Conservation (phyloP, 2,113 vertebrate genomes). For the Passer domesticus region DNA sequence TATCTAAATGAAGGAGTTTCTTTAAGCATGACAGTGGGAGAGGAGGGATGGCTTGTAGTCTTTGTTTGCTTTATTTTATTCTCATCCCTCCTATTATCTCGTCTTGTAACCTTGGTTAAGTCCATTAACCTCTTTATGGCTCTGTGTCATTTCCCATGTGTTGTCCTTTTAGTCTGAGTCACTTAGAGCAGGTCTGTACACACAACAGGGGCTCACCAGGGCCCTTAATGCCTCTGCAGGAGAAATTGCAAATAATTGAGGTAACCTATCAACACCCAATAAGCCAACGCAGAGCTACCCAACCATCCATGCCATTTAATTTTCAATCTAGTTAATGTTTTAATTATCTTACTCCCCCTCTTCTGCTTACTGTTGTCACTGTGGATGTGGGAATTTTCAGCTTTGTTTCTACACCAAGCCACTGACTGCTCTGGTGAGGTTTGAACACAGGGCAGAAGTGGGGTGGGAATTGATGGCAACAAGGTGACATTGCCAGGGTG, state of each 20-base stretch:
- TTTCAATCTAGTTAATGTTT: conserved; percentile 49
- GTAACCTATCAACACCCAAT: conserved; percentile 45
- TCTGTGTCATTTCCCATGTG: conserved; percentile 26
- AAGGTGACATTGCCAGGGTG: neutral
- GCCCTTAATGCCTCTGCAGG: neutral
- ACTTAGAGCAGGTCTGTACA: neutral
- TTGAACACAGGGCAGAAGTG: neutral
- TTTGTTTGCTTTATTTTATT: conserved; percentile 14
- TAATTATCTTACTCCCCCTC: conserved; percentile 50
- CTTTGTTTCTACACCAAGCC: neutral
- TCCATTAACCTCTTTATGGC: conserved; percentile 50
- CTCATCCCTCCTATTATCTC: conserved; percentile 1
- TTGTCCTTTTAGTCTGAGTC: conserved; percentile 18
- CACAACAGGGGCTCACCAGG: neutral
- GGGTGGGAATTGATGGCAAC: neutral
- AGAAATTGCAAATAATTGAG: conserved; percentile 17
- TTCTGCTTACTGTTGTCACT: neutral
- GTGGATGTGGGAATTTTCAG: neutral
- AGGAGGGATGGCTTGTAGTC: neutral
- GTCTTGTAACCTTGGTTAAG: conserved; percentile 33
- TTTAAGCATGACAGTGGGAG: neutral
- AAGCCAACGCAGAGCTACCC: neutral
- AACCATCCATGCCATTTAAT: conserved; percentile 42
- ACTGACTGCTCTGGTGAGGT: neutral
- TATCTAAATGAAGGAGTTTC: conserved; percentile 13